Base-by-base conservation (phyloP, 2,113 vertebrate species). In the Apodemus sylvaticus region DNA sequence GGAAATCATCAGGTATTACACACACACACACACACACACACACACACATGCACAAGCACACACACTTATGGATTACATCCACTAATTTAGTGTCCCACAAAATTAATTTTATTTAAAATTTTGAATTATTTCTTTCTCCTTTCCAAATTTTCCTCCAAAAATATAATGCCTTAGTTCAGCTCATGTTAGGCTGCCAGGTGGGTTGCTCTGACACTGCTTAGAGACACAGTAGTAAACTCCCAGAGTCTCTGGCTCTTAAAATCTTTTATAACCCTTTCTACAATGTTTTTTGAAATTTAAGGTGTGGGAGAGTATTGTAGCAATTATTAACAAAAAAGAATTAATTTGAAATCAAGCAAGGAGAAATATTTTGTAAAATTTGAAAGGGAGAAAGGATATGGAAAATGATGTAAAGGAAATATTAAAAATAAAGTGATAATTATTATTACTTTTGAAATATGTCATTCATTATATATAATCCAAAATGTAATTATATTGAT, bases 351-450 rank as follows among this genome's bases (percentile, higher is more conserved):
- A 83, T 29, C 26, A 3, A 62, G 22, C 55, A 42, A 42, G 36
- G 16, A 83, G 4, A n/a, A 20, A 1, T 60, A 7, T 58, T 13
- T 6, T 48, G 3, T 7, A 39, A 17, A n/a, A 1, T 62, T 62
- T 42, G 1, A 7, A 29, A 4, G 24, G 7, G 39, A n/a, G 3
- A 16, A 60, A 7, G 22, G 3, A 60, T 62, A 24, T 1, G 0
- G 1, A 4, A 60, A 26, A 26, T 26, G 24, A 17, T 39, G 8
- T 83, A 83, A 62, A 39, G 14, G 2, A 16, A 62, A 42, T 68
- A 70, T 9, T 79, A 60, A 85, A 91, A 55, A 62, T 19, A 1
- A 79, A 85, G 5, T 58, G 4, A 88, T 20, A 48, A 81, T 2
- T 58, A 71, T 8, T 85, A 31, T 53, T 86, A 8, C 42, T 73